phyloP scores from a whole-genome alignment of 2,797 vertebrate genomes.

The Sebastes iracundus region DNA sequence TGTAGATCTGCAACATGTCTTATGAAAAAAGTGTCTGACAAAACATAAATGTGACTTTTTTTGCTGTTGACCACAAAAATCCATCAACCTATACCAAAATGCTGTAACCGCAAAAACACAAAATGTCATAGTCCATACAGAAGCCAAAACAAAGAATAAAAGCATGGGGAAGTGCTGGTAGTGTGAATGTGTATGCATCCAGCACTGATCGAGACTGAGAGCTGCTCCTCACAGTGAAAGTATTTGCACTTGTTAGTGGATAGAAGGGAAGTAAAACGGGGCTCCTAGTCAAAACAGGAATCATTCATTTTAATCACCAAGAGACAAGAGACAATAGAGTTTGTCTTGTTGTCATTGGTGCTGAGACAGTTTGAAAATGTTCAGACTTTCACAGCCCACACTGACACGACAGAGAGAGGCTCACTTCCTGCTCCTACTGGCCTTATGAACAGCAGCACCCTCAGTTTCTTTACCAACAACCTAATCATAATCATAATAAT shows the following conservation, averaged over 20 bases:
- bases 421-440: conserved; percentile 34
- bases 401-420: conserved; percentile 32
- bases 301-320: conserved; percentile 75
- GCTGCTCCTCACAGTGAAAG: conserved; percentile 37
- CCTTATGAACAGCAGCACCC: neutral
- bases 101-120: neutral
- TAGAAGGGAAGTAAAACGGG: conserved; percentile 59
- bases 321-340: conserved; percentile 64
- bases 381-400: conserved; percentile 56
- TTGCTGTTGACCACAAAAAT: neutral
- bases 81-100: neutral
- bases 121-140: neutral
- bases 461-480: conserved; percentile 2
- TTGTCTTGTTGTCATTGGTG: conserved; percentile 53
- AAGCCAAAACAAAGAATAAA: conserved; percentile 10
- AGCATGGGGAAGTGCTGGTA: conserved; percentile 4
- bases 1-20: neutral
- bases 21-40: neutral
- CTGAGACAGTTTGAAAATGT: conserved; percentile 53
- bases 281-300: conserved; percentile 73
- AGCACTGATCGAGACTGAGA: conserved; percentile 29
- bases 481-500: neutral
- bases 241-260: conserved; percentile 42
- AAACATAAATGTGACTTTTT: neutral
- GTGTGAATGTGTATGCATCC: neutral